Conservation (phyloP, 2,113 vertebrate genomes). For the Leptosomus discolor region DNA sequence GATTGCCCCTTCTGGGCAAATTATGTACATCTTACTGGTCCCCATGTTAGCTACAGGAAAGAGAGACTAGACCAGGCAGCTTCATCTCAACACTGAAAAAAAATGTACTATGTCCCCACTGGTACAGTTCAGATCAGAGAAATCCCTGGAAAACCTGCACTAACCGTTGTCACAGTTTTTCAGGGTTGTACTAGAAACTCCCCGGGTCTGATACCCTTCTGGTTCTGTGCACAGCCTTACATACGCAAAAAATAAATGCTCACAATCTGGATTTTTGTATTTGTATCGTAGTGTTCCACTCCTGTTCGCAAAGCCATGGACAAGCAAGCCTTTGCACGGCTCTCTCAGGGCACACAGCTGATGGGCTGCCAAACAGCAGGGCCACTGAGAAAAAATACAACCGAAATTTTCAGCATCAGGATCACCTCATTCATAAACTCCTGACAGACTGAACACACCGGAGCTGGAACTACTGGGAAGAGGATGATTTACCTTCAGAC, state of each 20-base stretch:
- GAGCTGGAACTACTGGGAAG: background rate
- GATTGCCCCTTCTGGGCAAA: background rate
- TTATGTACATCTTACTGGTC: background rate
- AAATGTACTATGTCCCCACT: too few species aligned
- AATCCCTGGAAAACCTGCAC: background rate
- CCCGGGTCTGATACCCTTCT: background rate
- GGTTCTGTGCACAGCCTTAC: background rate
- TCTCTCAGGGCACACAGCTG: background rate
- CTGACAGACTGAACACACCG: background rate
- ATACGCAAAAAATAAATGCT: background rate
- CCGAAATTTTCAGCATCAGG: background rate
- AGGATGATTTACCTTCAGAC: background rate
- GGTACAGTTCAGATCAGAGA: background rate
- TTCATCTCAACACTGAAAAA: background rate
- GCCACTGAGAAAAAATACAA: background rate
- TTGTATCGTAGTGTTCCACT: background rate
- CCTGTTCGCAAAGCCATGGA: background rate
- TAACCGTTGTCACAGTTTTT: background rate
- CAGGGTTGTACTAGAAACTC: background rate
- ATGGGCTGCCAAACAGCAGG: background rate
- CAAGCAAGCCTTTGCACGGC: background rate
- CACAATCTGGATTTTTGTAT: accelerated
- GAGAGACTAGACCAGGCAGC: background rate
- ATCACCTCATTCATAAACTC: background rate
- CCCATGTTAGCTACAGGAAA: background rate